Conservation (phyloP, 2,797 vertebrate species). For the Siniperca obscura region DNA sequence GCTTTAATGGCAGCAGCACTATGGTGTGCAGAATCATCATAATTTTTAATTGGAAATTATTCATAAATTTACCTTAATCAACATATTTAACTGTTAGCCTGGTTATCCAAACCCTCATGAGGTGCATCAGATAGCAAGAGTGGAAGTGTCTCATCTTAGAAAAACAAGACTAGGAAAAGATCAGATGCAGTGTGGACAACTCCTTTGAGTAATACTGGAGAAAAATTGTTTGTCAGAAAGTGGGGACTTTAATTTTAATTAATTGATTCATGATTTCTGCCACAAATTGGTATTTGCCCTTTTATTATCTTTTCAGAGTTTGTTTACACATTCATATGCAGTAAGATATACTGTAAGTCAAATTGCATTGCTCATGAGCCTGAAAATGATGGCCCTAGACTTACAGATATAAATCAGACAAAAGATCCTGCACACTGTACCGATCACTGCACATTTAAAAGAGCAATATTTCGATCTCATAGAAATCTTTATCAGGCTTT, state of each 20-base stretch:
- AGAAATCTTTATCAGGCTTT: not conserved
- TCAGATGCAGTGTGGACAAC: not conserved
- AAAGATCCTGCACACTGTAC: not conserved
- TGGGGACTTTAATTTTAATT: not conserved
- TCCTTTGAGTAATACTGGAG: not conserved
- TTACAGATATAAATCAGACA: not conserved
- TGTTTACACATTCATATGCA: not conserved
- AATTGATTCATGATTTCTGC: not conserved
- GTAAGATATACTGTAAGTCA: not conserved
- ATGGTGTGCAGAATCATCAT: not conserved
- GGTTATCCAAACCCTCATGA: not conserved
- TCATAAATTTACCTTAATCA: not conserved
- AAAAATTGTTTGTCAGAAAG: not conserved
- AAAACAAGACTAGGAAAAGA: not conserved
- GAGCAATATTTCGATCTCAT: not conserved
- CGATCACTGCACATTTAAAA: not conserved
- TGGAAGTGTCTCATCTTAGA: not conserved
- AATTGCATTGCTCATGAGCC: not conserved
- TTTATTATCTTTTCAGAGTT: not conserved
- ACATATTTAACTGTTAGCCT: not conserved
- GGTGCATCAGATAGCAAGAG: not conserved
- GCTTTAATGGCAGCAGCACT: not conserved
- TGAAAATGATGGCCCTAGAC: not conserved
- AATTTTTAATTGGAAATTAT: not conserved
- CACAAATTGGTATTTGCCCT: too few species aligned